Evolutionary conservation across 2,888 invertebrate species (phyloP).

Genomic region (Barypeithes pellucidus): DNA sequence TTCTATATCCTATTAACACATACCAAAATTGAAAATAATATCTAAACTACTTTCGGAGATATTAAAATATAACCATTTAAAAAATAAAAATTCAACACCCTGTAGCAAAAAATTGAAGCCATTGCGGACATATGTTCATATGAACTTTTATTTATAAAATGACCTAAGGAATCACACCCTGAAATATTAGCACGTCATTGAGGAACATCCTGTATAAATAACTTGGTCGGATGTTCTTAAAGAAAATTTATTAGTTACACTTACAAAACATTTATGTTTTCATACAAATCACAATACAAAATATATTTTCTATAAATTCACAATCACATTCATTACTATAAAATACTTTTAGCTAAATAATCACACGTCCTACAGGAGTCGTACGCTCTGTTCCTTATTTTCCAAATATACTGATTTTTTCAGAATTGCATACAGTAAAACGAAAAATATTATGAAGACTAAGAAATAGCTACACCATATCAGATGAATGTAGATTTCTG

Average conservation of each 20-base stretch:
- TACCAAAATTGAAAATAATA: too few species aligned
- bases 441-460: conserved; percentile 44
- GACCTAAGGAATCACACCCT: too few species aligned
- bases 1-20: too few species aligned
- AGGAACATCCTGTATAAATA: too few species aligned
- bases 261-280: neutral
- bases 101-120: too few species aligned
- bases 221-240: too few species aligned
- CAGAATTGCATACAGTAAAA: conserved; percentile 39
- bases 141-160: too few species aligned
- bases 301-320: neutral
- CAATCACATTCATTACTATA: neutral
- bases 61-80: too few species aligned
- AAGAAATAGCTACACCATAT: conserved; percentile 50
- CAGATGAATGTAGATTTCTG: conserved; percentile 47
- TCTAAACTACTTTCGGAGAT: too few species aligned
- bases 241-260: neutral
- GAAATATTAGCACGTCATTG: too few species aligned
- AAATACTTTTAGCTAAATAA: neutral
- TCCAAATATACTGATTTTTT: conserved; percentile 44
- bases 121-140: too few species aligned
- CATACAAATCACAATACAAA: conserved; percentile 5
- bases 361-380: conserved; percentile 35
- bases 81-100: too few species aligned
- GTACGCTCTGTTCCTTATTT: conserved; percentile 38